Conservation (phyloP, 2,113 vertebrate genomes). For the Ivindomyrus marchei region DNA sequence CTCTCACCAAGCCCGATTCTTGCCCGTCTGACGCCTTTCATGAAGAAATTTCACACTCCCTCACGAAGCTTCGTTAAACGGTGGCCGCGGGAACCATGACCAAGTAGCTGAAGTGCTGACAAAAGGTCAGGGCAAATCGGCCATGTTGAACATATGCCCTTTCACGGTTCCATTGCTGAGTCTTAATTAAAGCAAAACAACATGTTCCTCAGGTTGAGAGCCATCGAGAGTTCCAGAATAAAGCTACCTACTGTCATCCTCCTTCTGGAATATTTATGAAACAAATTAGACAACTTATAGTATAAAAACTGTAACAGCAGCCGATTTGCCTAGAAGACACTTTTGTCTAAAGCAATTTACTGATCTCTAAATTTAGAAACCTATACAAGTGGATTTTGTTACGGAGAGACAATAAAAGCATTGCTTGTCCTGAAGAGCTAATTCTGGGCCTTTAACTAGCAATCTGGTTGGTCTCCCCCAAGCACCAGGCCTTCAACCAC, state of each 20-base stretch:
- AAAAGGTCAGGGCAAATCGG: not conserved
- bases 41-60: not conserved
- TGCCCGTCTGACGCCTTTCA: not conserved
- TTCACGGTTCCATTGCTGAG: not conserved
- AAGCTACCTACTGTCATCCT: not conserved
- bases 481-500: not conserved
- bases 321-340: not conserved
- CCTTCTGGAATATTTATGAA: not conserved
- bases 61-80: not conserved
- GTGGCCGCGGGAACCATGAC: not conserved
- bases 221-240: not conserved
- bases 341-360: not conserved
- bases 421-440: not conserved
- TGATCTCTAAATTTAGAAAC: not conserved
- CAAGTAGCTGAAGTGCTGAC: not conserved
- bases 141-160: not conserved
- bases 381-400: not conserved
- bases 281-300: not conserved
- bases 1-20: not conserved
- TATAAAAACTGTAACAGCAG: not conserved
- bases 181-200: not conserved
- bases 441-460: not conserved
- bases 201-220: not conserved
- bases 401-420: not conserved
- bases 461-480: not conserved